Evolutionary conservation across 2,888 invertebrate genomes (phyloP).

Genomic region (Chrysolina americana): DNA sequence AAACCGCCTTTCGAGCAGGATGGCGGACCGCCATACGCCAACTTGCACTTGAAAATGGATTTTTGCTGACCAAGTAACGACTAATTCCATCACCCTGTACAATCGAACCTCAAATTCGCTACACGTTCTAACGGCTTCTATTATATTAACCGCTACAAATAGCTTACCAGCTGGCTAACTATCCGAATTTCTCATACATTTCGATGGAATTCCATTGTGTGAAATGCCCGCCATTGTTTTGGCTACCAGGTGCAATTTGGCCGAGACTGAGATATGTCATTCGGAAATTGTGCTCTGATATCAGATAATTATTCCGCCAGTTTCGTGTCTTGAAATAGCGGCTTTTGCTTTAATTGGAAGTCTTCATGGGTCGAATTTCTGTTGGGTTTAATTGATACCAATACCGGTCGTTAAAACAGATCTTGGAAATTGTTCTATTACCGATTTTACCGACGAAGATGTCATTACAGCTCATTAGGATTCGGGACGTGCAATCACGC

Average conservation of each 20-base stretch:
- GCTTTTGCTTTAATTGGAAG: not conserved
- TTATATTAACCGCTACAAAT: not conserved
- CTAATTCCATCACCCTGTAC: too few species aligned
- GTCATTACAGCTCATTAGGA: not conserved
- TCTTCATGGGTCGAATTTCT: not conserved
- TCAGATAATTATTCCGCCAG: not conserved
- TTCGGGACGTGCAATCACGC: not conserved
- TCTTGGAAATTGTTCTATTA: constrained; percentile 9
- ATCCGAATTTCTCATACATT: constrained; percentile 12
- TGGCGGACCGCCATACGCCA: too few species aligned
- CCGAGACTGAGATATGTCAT: constrained; percentile 2
- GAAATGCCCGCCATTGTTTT: constrained; percentile 2
- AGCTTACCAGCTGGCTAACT: not conserved
- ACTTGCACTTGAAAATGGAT: too few species aligned
- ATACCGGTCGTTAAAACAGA: not conserved
- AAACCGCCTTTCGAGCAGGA: too few species aligned
- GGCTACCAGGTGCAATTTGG: constrained; percentile 2
- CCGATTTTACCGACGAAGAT: not conserved
- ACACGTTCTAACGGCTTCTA: not conserved
- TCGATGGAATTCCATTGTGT: not conserved
- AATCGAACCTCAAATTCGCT: not conserved
- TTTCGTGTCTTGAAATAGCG: not conserved
- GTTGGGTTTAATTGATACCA: not conserved
- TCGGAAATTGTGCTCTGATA: not conserved
- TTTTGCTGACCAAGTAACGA: too few species aligned